Evolutionary conservation across 2,113 vertebrate genomes (phyloP), one percentile per base, ranked within the genome.

Genomic region (Corythoichthys intestinalis): DNA sequence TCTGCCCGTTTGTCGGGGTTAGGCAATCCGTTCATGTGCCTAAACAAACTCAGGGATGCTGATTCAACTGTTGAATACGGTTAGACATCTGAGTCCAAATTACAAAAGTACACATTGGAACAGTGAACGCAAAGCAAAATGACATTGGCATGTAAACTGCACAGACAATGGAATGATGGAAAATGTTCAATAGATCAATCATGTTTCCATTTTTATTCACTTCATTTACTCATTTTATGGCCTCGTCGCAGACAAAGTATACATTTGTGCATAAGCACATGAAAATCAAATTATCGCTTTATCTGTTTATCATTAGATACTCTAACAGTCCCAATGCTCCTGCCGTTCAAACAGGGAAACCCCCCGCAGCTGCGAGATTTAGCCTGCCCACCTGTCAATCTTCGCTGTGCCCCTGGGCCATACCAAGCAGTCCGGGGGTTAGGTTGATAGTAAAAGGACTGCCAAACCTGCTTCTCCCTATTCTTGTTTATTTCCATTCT

Each of bases 401-500:
- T 86, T 64, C 72, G 5, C 70, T 76, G 76, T 78, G 80, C 88
- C 87, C 87, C 75, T 20, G 85, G 86, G 91, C 86, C 78, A 68
- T 46, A 76, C 66, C 77, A 64, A 86, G 85, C 87, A 86, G 81
- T 89, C 88, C 85, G 84, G 89, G 85, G 87, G 85, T 74, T 73
- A 89, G 79, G 81, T 68, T 81, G 82, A 85, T 84, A 88, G 87
- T 87, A 85, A 71, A 78, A 68, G 81, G 87, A 86, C 90, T 80
- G 72, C 81, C 78, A 83, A 82, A 72, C 73, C 81, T 76, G 86
- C 87, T 83, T 69, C 79, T 76, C 81, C 83, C 85, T 73, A 83
- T 74, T 89, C 80, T 88, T 91, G 87, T 92, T 92, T 91, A 91
- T 91, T 91, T 87, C 84, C 81, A 74, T 86, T 87, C 85, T 84